Conservation (phyloP, 2,113 vertebrate genomes). For the Saccopteryx bilineata region DNA sequence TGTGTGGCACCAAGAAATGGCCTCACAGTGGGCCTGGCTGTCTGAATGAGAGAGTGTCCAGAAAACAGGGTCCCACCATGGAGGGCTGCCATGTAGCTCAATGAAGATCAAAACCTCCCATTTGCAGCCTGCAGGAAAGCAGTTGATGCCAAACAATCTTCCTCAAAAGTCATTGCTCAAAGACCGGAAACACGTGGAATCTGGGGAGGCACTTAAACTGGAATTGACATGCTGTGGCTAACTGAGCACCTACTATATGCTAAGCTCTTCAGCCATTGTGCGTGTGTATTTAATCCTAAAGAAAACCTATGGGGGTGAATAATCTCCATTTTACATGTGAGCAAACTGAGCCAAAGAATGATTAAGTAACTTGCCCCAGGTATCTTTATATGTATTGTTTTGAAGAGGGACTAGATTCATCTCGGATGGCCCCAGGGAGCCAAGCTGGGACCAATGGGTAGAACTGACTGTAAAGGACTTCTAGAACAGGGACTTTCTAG, state of each 20-base stretch:
- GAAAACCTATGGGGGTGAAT: not conserved
- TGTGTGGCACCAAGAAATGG: rapidly evolving
- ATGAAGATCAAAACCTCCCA: rapidly evolving
- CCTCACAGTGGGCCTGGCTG: not conserved
- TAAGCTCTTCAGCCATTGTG: not conserved
- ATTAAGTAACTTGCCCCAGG: not conserved
- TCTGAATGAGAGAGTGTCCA: not conserved
- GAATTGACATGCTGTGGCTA: not conserved
- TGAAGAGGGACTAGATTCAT: not conserved
- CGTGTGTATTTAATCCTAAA: not conserved
- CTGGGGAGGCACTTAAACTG: not conserved
- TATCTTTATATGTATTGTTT: not conserved
- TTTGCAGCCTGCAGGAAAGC: not conserved
- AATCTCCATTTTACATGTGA: not conserved
- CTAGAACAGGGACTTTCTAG: not conserved
- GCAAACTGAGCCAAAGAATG: not conserved
- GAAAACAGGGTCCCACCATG: rapidly evolving
- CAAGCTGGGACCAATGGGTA: not conserved
- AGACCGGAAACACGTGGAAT: not conserved
- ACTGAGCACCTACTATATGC: not conserved
- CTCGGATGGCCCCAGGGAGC: not conserved
- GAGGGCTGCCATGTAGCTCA: not conserved
- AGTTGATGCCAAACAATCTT: not conserved
- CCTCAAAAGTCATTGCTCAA: not conserved
- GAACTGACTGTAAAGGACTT: not conserved